These are phyloP conservation scores for Anastrepha obliqua DNA, from an alignment of 1,140 invertebrate genomes.

Conservation along the genomic window DNA sequence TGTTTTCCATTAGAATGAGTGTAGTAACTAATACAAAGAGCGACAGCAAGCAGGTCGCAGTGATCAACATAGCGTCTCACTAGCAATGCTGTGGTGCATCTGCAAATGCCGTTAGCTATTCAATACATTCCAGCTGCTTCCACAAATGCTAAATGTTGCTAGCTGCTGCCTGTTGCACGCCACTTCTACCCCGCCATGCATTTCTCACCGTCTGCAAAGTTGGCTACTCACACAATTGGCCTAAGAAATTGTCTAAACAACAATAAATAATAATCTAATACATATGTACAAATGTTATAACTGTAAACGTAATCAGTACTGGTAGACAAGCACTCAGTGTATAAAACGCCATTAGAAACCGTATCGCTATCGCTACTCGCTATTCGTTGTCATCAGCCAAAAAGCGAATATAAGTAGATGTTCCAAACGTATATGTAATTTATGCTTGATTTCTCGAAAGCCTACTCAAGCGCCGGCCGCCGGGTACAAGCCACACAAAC, in stretches of 20 bases:
- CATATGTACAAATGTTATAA: not conserved
- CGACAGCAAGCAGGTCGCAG: constrained; percentile 47
- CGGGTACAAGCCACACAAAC: constrained; percentile 62
- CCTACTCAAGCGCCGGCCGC: constrained; percentile 64
- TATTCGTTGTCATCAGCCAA: constrained; percentile 10
- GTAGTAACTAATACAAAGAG: constrained; percentile 48
- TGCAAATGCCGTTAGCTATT: not conserved
- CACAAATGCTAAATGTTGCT: not conserved
- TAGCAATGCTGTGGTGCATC: not conserved
- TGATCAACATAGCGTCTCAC: constrained; percentile 23
- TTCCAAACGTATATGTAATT: not conserved
- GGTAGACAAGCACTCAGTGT: not conserved
- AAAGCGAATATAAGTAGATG: not conserved
- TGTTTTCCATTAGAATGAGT: constrained; percentile 31
- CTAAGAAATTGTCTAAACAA: not conserved
- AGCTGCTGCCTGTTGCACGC: constrained; percentile 38
- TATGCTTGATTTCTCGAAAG: constrained; percentile 59
- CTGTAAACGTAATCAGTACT: constrained; percentile 20
- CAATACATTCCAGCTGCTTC: not conserved
- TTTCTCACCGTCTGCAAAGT: not conserved
- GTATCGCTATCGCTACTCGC: not conserved
- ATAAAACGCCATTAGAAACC: not conserved
- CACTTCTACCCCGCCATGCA: constrained; percentile 22
- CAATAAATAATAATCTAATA: not conserved
- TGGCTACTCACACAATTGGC: constrained; percentile 24